Conservation (phyloP, 2,113 vertebrate genomes). For the Chlamydotis undulata region DNA sequence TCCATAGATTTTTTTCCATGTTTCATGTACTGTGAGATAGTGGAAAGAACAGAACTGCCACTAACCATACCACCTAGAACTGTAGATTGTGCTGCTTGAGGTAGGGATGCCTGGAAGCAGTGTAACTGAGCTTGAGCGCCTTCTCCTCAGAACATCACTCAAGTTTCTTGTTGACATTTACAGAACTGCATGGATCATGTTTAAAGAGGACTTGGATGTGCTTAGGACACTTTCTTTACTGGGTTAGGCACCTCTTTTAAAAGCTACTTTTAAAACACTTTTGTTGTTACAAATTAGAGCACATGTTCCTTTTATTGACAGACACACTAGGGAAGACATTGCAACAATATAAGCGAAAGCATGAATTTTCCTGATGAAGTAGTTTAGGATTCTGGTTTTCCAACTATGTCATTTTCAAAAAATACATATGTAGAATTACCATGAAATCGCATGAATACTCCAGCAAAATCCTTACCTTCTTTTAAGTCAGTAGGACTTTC, state of each 20-base stretch:
- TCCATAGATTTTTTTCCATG: neutral
- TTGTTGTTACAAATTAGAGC: neutral
- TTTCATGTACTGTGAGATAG: neutral
- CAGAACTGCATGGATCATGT: neutral
- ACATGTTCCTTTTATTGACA: neutral
- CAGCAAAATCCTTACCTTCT: neutral
- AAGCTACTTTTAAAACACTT: neutral
- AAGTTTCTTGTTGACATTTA: neutral
- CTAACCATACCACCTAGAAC: neutral
- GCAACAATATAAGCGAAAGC: neutral
- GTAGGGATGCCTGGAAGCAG: neutral
- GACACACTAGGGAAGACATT: neutral
- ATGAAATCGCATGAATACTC: neutral
- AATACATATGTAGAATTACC: neutral
- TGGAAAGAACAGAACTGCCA: neutral
- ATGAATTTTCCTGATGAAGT: neutral
- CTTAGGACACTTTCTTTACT: neutral
- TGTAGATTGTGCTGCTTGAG: neutral
- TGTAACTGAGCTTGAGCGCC: neutral
- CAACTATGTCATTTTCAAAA: neutral
- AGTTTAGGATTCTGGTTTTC: neutral
- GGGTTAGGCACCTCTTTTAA: neutral
- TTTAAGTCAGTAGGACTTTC: neutral
- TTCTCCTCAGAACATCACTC: neutral
- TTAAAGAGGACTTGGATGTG: neutral